These are phyloP conservation scores for Seriola rivoliana DNA, from an alignment of 2,113 vertebrate species.

Conservation along the genomic window DNA sequence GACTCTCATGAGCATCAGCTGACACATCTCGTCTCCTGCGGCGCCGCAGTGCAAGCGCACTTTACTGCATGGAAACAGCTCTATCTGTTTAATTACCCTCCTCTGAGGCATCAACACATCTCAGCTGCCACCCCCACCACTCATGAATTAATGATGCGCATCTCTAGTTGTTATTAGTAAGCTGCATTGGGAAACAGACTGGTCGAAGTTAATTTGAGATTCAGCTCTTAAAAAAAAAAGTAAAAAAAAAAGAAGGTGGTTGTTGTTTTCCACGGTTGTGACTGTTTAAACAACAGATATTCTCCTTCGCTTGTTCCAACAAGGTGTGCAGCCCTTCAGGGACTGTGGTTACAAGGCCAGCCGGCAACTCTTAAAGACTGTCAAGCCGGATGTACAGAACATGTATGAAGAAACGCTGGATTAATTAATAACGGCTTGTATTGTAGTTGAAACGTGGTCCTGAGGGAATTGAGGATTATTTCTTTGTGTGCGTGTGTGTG, in stretches of 20 bases:
- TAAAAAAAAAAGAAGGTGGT: conserved; percentile 22
- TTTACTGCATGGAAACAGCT: conserved; percentile 73
- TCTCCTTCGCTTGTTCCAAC: conserved; percentile 21
- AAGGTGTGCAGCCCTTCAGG: conserved; percentile 8
- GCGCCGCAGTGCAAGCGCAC: conserved; percentile 36
- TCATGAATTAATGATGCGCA: conserved; percentile 83
- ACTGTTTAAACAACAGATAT: conserved; percentile 33
- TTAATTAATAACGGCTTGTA: neutral
- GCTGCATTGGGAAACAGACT: conserved; percentile 67
- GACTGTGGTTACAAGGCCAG: conserved; percentile 8
- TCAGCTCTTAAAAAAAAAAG: conserved; percentile 26
- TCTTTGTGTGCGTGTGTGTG: neutral
- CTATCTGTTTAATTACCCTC: conserved; percentile 82
- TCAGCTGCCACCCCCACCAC: conserved; percentile 71
- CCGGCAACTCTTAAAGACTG: neutral
- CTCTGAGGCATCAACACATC: conserved; percentile 76
- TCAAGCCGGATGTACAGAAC: neutral
- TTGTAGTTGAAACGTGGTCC: neutral
- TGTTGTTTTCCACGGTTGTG: conserved; percentile 42
- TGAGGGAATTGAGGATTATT: neutral
- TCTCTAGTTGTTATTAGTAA: conserved; percentile 77
- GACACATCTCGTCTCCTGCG: conserved; percentile 54
- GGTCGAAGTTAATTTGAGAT: conserved; percentile 73
- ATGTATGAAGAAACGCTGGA: conserved; percentile 1
- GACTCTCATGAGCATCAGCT: conserved; percentile 45